Evolutionary conservation across 2,797 vertebrate species (phyloP), one percentile per base, ranked within the genome.

Genomic region (Periophthalmus magnuspinnatus): DNA sequence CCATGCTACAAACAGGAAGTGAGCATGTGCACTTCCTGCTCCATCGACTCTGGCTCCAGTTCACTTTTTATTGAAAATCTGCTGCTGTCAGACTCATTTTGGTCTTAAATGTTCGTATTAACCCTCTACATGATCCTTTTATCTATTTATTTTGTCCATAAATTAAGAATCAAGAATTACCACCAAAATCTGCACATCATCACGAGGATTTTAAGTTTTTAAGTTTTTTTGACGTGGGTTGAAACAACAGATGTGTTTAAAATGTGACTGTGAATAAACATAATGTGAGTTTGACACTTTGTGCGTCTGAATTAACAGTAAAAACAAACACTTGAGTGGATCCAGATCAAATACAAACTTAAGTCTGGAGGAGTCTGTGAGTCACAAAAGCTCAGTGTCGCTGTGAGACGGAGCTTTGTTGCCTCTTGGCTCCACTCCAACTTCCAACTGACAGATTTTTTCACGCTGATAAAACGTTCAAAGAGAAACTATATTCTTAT

Each of bases 371-470:
- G 54, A 55, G 36, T 41, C 52, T 63, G 38, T 24, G 55, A 76
- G 63, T 60, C 32, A 68, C 78, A 76, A 77, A 78, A 64, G 52
- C 66, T 76, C 77, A 74, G 78, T 81, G 76, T 65, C 63, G 36
- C 72, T 64, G 41, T 41, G 71, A 72, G 47, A 59, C 32, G 32
- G 59, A 33, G 45, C 13, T 64, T 47, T 63, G 38, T 63, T 61
- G 61, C 61, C 28, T 65, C 36, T 36, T 69, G 8, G 67, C 72
- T 45, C 1, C 7, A 59, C 32, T 66, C 66, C 71, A 65, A 75
- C 28, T 76, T 69, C 48, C 48, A 24, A 73, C 58, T 60, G 57
- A 69, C 34, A 6, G 33, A 38, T 61, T 60, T 74, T 72, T 58
- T 33, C 1, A 3, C 60, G 19, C 64, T 56, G 56, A 77, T 67